Conservation (phyloP, 2,797 vertebrate genomes). For the Microctenopoma stevenorrisi region DNA sequence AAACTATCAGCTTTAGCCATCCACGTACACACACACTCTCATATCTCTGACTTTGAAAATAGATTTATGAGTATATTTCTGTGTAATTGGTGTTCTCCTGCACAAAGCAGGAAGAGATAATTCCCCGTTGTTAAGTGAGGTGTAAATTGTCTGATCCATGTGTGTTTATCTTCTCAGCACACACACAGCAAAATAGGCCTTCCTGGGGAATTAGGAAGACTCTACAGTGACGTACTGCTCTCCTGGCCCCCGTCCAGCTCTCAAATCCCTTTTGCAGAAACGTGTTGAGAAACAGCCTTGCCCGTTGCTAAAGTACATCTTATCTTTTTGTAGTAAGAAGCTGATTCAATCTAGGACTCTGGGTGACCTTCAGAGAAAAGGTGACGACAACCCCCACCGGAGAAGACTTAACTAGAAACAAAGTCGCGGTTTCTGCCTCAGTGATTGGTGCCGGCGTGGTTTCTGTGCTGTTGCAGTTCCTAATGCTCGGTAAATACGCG, state of each 20-base stretch:
- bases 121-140: conserved; percentile 70
- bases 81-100: conserved; percentile 60
- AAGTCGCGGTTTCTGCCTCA: conserved; percentile 1
- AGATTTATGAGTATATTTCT: conserved; percentile 56
- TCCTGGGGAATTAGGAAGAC: conserved; percentile 23
- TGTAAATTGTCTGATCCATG: conserved; percentile 61
- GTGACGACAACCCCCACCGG: conserved; percentile 15
- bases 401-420: conserved; percentile 8
- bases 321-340: conserved; percentile 33
- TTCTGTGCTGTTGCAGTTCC: conserved; percentile 35
- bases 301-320: conserved; percentile 13
- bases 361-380: conserved; percentile 45
- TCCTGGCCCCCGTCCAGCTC: conserved; percentile 51
- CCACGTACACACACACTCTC: neutral
- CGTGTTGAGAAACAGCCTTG: conserved; percentile 36
- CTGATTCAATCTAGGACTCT: conserved; percentile 42
- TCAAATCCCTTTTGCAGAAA: conserved; percentile 51
- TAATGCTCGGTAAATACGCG: conserved; percentile 52
- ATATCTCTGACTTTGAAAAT: conserved; percentile 47
- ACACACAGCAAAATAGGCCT: conserved; percentile 37
- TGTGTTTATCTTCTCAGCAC: conserved; percentile 58
- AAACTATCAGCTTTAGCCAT: conserved; percentile 42
- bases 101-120: conserved; percentile 65
- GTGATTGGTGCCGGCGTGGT: conserved; percentile 14
- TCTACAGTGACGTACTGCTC: conserved; percentile 19